A percentile compares a stretch with the other conserved stretches of the same genome.
These are phyloP conservation scores for Xenentodon cancila DNA, from an alignment of 2,797 vertebrate species.

Conservation along the genomic window DNA sequence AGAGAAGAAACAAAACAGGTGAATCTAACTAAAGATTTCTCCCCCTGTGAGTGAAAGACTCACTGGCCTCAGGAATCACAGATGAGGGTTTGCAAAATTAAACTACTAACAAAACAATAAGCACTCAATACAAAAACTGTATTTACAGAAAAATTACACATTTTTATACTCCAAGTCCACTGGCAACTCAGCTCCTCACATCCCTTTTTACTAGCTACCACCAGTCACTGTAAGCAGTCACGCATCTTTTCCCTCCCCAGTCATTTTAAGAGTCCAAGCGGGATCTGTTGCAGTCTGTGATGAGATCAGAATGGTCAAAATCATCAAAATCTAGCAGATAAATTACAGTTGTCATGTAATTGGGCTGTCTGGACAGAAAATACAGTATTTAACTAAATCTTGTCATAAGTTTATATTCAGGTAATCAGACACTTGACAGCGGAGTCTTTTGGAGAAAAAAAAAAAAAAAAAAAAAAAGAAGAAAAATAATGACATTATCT, in stretches of 20 bases:
- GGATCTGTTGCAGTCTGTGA: conserved; percentile 70
- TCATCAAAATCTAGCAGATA: conserved; percentile 40
- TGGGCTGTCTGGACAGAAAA: conserved; percentile 31
- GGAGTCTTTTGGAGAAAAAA: conserved; percentile 52
- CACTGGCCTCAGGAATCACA: conserved; percentile 66
- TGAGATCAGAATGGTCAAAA: conserved; percentile 50
- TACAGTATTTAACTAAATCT: conserved; percentile 18
- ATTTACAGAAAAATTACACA: conserved; percentile 87
- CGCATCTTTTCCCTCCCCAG: conserved; percentile 28
- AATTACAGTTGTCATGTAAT: conserved; percentile 39
- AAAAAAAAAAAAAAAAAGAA: conserved; percentile 27
- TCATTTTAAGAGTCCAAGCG: conserved; percentile 71
- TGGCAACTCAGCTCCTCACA: conserved; percentile 49
- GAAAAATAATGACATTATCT: conserved; percentile 52
- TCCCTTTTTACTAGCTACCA: conserved; percentile 63
- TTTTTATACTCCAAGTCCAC: conserved; percentile 46
- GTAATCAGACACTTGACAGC: conserved; percentile 47
- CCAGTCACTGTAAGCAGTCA: conserved; percentile 5
- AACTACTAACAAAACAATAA: conserved; percentile 80
- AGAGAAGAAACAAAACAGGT: conserved; percentile 77
- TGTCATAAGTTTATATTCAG: conserved; percentile 26
- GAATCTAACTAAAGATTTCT: conserved; percentile 71
- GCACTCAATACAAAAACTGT: conserved; percentile 84
- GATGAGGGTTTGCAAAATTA: conserved; percentile 74
- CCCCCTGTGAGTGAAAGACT: conserved; percentile 66